phyloP scores from a whole-genome alignment of 1,140 invertebrate genomes.

The Matsumurasca onukii region DNA sequence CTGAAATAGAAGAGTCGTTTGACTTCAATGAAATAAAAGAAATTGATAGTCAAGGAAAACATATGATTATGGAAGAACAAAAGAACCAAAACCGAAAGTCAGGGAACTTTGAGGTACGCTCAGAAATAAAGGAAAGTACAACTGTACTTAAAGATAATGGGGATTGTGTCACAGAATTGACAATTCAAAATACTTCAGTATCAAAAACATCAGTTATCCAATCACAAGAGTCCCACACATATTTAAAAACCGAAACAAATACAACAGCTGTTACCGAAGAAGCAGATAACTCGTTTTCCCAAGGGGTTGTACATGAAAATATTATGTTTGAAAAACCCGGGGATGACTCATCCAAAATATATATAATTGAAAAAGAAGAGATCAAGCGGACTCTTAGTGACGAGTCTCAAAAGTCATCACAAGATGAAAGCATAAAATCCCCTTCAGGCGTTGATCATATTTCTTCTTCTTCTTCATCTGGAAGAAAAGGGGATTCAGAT shows the following conservation, averaged over 20 bases:
- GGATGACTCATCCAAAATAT: neutral
- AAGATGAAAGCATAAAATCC: conserved; percentile 48
- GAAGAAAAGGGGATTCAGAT: conserved; percentile 42
- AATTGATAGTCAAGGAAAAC: neutral
- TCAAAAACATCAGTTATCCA: conserved; percentile 14
- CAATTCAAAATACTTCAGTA: conserved; percentile 20
- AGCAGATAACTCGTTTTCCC: conserved; percentile 13
- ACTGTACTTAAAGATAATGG: conserved; percentile 40
- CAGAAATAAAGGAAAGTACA: conserved; percentile 41
- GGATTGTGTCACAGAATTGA: conserved; percentile 32
- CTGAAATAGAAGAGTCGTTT: conserved; percentile 23
- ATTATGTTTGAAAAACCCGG: conserved; percentile 9
- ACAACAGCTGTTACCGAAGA: neutral
- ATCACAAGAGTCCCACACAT: conserved; percentile 10
- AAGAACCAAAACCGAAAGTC: conserved; percentile 29
- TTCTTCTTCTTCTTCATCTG: conserved; percentile 45
- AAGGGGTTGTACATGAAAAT: conserved; percentile 13
- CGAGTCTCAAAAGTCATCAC: conserved; percentile 44
- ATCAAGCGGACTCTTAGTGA: conserved; percentile 41
- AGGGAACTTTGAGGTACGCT: conserved; percentile 32
- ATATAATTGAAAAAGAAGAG: conserved; percentile 17
- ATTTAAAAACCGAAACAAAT: conserved; percentile 14
- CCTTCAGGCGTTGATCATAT: conserved; percentile 42
- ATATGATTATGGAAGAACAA: conserved; percentile 16
- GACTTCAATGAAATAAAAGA: conserved; percentile 7